phyloP scores from a whole-genome alignment of 2,113 vertebrate species.

The Oryzias javanicus region DNA sequence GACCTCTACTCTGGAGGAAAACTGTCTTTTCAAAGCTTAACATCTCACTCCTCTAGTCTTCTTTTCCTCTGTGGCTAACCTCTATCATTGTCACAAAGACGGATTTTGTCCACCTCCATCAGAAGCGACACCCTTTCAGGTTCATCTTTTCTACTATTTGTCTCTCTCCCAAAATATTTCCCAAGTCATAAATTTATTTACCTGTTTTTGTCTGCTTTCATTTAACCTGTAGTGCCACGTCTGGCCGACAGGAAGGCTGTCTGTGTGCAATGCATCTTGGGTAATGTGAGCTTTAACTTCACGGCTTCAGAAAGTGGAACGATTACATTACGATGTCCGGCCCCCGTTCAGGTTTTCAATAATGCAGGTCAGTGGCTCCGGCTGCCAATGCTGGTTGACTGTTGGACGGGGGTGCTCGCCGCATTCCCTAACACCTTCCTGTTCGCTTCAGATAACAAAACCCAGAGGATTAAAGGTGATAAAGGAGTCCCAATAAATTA shows the following conservation, averaged over 20 bases:
- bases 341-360: slow-evolving; percentile 59
- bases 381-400: slow-evolving; percentile 15
- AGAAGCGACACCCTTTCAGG: slow-evolving; percentile 12
- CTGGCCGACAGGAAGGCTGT: not conserved
- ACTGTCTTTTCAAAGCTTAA: slow-evolving; percentile 25
- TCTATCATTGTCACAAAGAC: not conserved
- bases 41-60: slow-evolving; percentile 25
- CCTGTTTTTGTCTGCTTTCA: slow-evolving; percentile 8
- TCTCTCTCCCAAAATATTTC: slow-evolving; percentile 23
- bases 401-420: not conserved
- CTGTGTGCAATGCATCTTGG: slow-evolving; percentile 25
- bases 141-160: slow-evolving; percentile 38
- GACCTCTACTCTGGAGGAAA: not conserved
- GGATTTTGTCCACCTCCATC: slow-evolving; percentile 12
- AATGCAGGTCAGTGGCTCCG: slow-evolving; percentile 47
- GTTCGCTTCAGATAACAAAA: slow-evolving; percentile 47
- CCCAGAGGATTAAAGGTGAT: slow-evolving; percentile 33
- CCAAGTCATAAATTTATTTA: slow-evolving; percentile 11
- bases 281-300: slow-evolving; percentile 48
- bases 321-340: slow-evolving; percentile 38
- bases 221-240: slow-evolving; percentile 1
- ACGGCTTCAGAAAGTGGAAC: slow-evolving; percentile 38
- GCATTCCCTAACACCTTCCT: slow-evolving; percentile 35
- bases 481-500: slow-evolving; percentile 43
- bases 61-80: slow-evolving; percentile 26